Evolutionary conservation across 1,140 invertebrate genomes (phyloP), one percentile per base, ranked within the genome.

Genomic region (Macrobrachium nipponense): DNA sequence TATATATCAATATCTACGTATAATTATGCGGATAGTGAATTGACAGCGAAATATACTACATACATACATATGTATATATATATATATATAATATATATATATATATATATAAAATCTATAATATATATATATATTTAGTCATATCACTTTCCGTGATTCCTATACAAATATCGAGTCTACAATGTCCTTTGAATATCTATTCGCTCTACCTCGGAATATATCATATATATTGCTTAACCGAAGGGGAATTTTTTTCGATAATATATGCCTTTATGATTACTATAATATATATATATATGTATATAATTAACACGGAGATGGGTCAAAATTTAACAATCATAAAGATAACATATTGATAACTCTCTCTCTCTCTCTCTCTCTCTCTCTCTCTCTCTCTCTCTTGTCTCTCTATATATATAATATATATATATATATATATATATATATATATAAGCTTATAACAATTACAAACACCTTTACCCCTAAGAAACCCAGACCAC

Each of bases 271-370:
- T n/a, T n/a, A n/a, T n/a, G n/a, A n/a, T n/a, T n/a, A n/a, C n/a
- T n/a, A n/a, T n/a, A n/a, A 66, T 66, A 66, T 66, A 66, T 66
- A 66, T 66, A 66, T 66, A 66, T 66, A 66, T 66, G 15, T 66
- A 66, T 66, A 66, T 66, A 66, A 36, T 66, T 11, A 20, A 66
- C 6, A 66, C 0, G 6, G 8, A 66, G 0, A 66, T 66, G 15
- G 5, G 15, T 17, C 5, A 11, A 66, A 8, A 66, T 66, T 66
- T 11, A 20, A 66, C 15, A 17, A 14, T 20, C 12, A 66, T 66
- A 66, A 3, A 66, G 4, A 36, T 36, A 36, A 36, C 4, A 36
- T n/a, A 36, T 36, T 36, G 27, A 36, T 36, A 36, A 36, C 27
- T 36, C 4, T 36, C 27, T 36, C 27, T 36, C 27, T 36, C 27